Evolutionary conservation across 2,888 invertebrate genomes (phyloP), one percentile per base, ranked within the genome.

Genomic region (Pollenia angustigena): DNA sequence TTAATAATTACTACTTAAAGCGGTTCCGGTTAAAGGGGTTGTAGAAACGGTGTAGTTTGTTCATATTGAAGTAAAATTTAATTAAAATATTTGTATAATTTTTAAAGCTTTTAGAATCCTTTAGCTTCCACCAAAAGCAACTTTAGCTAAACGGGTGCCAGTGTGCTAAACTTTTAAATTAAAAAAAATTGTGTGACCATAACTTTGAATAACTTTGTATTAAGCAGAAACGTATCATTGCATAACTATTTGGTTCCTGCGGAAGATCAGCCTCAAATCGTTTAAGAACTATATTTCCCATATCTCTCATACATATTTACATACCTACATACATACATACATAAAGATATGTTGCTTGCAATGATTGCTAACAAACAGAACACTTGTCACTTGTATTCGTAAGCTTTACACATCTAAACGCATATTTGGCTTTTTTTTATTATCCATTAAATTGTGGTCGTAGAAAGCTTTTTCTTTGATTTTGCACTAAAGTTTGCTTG

Each of bases 181-280:
- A 32, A 32, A 32, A 32, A 32, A 32, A 32, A 32, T n/a, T n/a
- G 56, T 6, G 42, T 56, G 68, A 75, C 84, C 54, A 69, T 48
- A 69, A 74, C 54, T 46, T 12, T 46, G 68, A 69, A 52, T 12
- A 23, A 32, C 32, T 32, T 60, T 60, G 60, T 42, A 14, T 16
- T 64, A 18, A 56, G 46, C 44, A 46, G 46, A n/a, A 56, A 11
- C 48, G 50, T 44, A 42, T 42, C 12, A 42, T 50, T 68, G 60
- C 56, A n/a, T 58, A 68, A 81, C 66, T 42, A 52, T 64, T 32
- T 32, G 68, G 87, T 87, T 78, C 76, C 81, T 84, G 87, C 87
- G 87, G 87, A 84, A 87, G 87, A 87, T 87, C 87, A 87, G 87
- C 60, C 76, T 56, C 68, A 81, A 81, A 78, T 84, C 81, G 74